Evolutionary conservation across 2,113 vertebrate species (phyloP).

Genomic region (Rhabdomys dilectus): DNA sequence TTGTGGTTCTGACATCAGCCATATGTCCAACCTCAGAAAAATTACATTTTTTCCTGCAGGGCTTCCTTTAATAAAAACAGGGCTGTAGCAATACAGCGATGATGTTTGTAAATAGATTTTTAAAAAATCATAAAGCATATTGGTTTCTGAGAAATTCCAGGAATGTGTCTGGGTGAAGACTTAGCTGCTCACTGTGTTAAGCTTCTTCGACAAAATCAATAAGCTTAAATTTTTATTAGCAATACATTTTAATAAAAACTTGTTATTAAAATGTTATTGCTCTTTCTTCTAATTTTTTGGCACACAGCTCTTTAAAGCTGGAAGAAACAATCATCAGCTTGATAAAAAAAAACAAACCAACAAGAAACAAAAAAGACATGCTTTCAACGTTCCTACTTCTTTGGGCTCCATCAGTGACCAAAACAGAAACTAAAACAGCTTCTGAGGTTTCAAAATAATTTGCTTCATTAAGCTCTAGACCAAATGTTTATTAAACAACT

Average conservation of each 20-base stretch:
- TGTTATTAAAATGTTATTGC: conserved; percentile 46
- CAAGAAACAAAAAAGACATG: not conserved
- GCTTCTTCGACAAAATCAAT: not conserved
- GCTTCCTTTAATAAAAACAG: conserved; percentile 72
- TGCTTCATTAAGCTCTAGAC: conserved; percentile 44
- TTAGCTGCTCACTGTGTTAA: conserved; percentile 32
- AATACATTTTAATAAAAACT: conserved; percentile 31
- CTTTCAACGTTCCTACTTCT: not conserved
- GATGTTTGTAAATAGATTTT: conserved; percentile 64
- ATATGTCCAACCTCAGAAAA: conserved; percentile 70
- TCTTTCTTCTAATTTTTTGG: not conserved
- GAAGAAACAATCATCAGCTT: conserved; percentile 38
- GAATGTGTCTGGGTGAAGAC: conserved; percentile 42
- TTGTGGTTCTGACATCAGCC: conserved; percentile 66
- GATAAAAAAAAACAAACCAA: not conserved
- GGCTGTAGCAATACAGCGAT: conserved; percentile 33
- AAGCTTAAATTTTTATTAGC: conserved; percentile 53
- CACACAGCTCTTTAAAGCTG: not conserved
- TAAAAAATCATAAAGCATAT: conserved; percentile 59
- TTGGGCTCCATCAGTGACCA: conserved; percentile 28
- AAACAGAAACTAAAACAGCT: not conserved
- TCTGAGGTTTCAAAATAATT: conserved; percentile 26
- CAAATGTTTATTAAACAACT: conserved; percentile 53
- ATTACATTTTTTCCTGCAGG: conserved; percentile 66
- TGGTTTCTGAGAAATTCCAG: conserved; percentile 58